A percentile compares a stretch with the other conserved stretches of the same genome.
Evolutionary conservation across 2,113 vertebrate species (phyloP).

Genomic region (Spizaetus ornatus): DNA sequence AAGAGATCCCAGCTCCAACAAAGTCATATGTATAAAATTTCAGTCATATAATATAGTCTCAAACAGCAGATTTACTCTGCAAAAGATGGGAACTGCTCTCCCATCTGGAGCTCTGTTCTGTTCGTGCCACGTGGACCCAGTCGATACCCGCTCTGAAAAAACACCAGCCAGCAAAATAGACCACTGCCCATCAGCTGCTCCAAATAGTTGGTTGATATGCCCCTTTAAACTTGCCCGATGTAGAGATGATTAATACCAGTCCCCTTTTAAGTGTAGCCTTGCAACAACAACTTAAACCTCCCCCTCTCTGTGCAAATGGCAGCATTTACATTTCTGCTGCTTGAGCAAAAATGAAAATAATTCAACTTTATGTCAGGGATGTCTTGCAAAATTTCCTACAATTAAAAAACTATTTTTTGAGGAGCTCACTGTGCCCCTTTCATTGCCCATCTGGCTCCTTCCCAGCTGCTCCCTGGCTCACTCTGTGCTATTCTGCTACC

Average conservation of each 20-base stretch:
- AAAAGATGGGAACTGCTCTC: slow-evolving; percentile 66
- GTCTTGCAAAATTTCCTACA: slow-evolving; percentile 45
- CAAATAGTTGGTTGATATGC: background rate
- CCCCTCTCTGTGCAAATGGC: background rate
- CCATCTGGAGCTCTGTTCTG: slow-evolving; percentile 66
- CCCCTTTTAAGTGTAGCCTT: slow-evolving; percentile 32
- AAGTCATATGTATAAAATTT: slow-evolving; percentile 80
- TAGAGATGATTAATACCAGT: slow-evolving; percentile 30
- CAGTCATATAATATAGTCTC: slow-evolving; percentile 67
- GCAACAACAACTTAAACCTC: background rate
- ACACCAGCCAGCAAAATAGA: slow-evolving; percentile 38
- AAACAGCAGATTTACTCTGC: slow-evolving; percentile 68
- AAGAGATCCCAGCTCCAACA: slow-evolving; percentile 72
- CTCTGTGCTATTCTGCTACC: slow-evolving; percentile 34
- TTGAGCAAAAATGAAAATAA: slow-evolving; percentile 60
- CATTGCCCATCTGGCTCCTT: slow-evolving; percentile 67
- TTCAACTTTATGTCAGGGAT: slow-evolving; percentile 60
- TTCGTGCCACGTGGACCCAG: slow-evolving; percentile 45
- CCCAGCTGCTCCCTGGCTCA: slow-evolving; percentile 66
- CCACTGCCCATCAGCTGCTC: slow-evolving; percentile 45
- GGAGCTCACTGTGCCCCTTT: slow-evolving; percentile 51
- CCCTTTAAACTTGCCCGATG: slow-evolving; percentile 26
- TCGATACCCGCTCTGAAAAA: slow-evolving; percentile 19
- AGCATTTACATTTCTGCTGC: slow-evolving; percentile 63
- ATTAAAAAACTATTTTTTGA: slow-evolving; percentile 50